Conservation (phyloP, 2,888 invertebrate genomes). For the Oscheius myriophilus region DNA sequence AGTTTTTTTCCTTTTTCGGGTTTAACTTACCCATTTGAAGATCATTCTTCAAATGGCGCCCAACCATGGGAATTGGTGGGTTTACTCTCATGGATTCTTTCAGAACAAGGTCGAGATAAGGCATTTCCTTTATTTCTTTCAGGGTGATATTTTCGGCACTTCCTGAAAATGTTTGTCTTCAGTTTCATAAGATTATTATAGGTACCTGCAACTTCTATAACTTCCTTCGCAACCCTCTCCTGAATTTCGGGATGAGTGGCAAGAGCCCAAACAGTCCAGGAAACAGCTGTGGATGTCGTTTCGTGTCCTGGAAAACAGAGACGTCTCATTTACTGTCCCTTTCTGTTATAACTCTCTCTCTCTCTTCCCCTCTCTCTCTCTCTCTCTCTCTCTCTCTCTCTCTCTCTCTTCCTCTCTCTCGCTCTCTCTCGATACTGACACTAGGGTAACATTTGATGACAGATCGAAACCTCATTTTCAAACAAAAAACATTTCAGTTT, state of each 20-base stretch:
- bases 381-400: no score
- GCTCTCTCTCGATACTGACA: background rate
- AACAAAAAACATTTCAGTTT: no score
- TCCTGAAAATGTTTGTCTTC: conserved; percentile 11
- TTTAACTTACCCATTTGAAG: conserved; percentile 40
- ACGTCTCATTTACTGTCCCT: no score
- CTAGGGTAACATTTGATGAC: background rate
- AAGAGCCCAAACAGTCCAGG: conserved; percentile 71
- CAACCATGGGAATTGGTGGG: conserved; percentile 54
- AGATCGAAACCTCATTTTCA: no score
- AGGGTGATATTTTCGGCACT: conserved; percentile 64
- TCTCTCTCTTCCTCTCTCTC: no score
- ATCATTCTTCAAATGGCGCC: conserved; percentile 44
- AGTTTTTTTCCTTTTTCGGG: background rate
- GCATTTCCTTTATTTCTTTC: conserved; percentile 62
- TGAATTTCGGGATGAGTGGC: conserved; percentile 71
- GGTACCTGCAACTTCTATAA: conserved; percentile 14
- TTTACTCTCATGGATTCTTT: conserved; percentile 60
- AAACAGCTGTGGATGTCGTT: conserved; percentile 72
- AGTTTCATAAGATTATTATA: background rate
- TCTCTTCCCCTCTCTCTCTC: no score
- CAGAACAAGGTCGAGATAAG: conserved; percentile 66
- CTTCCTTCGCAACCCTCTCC: conserved; percentile 48
- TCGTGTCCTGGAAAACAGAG: conserved; percentile 70
- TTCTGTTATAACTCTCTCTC: no score